phyloP scores from a whole-genome alignment of 2,113 vertebrate species.

The Coracopsis vasa region DNA sequence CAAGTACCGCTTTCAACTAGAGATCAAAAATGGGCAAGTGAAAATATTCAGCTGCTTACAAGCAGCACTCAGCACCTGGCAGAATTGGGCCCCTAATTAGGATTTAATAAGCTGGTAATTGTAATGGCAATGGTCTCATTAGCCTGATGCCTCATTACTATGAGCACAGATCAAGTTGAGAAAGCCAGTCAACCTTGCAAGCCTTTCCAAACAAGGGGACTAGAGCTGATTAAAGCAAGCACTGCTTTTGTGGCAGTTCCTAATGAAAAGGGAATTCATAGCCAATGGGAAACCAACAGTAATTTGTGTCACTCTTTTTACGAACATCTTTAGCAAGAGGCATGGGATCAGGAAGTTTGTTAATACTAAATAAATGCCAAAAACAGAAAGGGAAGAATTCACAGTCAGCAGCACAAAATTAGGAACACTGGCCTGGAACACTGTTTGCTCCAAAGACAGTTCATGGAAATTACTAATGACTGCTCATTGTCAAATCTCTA shows the following conservation, averaged over 20 bases:
- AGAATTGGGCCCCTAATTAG: constrained; percentile 50
- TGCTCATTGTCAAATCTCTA: neutral
- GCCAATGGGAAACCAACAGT: constrained; percentile 34
- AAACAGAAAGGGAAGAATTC: constrained; percentile 15
- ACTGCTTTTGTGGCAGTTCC: constrained; percentile 2
- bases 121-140: constrained; percentile 51
- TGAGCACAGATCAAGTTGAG: constrained; percentile 41
- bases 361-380: constrained; percentile 15
- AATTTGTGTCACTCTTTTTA: constrained; percentile 47
- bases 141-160: constrained; percentile 39
- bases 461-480: neutral
- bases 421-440: neutral
- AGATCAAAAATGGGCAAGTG: neutral
- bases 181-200: constrained; percentile 41
- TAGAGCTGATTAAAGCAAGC: constrained; percentile 22
- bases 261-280: constrained; percentile 5
- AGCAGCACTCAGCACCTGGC: neutral
- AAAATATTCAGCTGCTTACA: neutral
- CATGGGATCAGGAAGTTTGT: constrained; percentile 49
- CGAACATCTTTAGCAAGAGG: neutral
- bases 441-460: neutral
- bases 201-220: neutral
- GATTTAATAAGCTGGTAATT: constrained; percentile 56
- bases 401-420: neutral
- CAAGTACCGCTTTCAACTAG: neutral